Evolutionary conservation across 2,113 vertebrate genomes (phyloP).

Genomic region (Cyprinus carpio): DNA sequence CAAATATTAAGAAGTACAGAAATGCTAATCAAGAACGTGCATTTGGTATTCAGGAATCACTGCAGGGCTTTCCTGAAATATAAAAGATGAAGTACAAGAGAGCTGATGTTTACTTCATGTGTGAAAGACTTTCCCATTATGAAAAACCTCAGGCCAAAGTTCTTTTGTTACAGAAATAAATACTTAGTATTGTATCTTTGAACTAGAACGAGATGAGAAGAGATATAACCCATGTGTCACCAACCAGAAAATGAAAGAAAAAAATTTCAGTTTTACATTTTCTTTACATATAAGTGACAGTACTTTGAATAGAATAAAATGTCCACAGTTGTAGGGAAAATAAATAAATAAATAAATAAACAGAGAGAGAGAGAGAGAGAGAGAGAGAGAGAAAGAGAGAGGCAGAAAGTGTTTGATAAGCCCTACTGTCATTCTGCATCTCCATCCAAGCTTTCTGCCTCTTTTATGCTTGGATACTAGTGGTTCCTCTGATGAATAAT

Average conservation of each 20-base stretch:
- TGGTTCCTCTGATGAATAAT: slow-evolving; percentile 12
- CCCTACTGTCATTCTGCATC: slow-evolving; percentile 33
- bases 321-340: too few species aligned
- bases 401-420: slow-evolving; percentile 21
- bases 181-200: background rate
- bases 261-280: background rate
- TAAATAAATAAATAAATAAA: too few species aligned
- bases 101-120: slow-evolving; percentile 8
- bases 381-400: too few species aligned
- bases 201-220: background rate
- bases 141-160: slow-evolving; percentile 38
- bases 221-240: background rate
- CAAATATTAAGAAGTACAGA: background rate
- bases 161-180: background rate
- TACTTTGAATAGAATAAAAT: background rate
- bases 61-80: slow-evolving; percentile 26
- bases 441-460: slow-evolving; percentile 17
- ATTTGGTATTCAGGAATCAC: background rate
- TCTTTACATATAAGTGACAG: background rate
- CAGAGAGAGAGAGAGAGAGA: too few species aligned
- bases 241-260: background rate
- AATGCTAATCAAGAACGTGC: slow-evolving; percentile 8
- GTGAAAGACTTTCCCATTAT: slow-evolving; percentile 24
- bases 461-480: slow-evolving; percentile 20
- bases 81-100: background rate